Conservation (phyloP, 2,888 invertebrate genomes). For the Ormyrus labotus region DNA sequence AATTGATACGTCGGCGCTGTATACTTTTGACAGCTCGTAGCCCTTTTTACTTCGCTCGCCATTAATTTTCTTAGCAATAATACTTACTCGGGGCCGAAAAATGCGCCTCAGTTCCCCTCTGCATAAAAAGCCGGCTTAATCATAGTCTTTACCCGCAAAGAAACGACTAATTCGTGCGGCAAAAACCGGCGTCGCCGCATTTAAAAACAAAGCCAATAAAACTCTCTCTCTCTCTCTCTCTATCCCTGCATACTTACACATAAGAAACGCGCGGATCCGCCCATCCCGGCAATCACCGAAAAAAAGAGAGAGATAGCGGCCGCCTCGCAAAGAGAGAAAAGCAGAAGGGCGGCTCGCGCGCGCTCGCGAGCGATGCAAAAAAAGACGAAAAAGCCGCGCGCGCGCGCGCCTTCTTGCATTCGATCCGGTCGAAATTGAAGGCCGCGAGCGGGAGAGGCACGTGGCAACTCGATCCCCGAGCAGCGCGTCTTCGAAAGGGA, state of each 20-base stretch:
- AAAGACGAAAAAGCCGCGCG: neutral
- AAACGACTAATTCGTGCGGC: constrained; percentile 39
- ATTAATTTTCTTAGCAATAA: neutral
- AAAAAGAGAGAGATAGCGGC: constrained; percentile 18
- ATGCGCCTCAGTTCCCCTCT: neutral
- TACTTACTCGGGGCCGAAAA: neutral
- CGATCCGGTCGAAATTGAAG: constrained; percentile 55
- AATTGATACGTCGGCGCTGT: neutral
- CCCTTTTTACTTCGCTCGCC: neutral
- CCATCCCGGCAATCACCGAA: constrained; percentile 33
- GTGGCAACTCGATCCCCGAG: constrained; percentile 38
- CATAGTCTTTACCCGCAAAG: constrained; percentile 25
- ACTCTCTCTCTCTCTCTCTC: neutral
- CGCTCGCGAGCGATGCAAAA: neutral
- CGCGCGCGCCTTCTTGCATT: constrained; percentile 5
- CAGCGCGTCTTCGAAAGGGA: constrained; percentile 40
- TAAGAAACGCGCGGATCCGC: constrained; percentile 34
- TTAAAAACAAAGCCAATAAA: constrained; percentile 8
- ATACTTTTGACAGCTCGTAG: neutral
- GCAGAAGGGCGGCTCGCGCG: constrained; percentile 17
- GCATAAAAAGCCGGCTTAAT: constrained; percentile 27
- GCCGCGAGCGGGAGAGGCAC: constrained; percentile 47
- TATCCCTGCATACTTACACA: neutral
- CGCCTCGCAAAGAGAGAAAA: constrained; percentile 34
- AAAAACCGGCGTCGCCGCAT: constrained; percentile 26